Evolutionary conservation across 2,797 vertebrate species (phyloP), one percentile per base, ranked within the genome.

Genomic region (Chiropotes sagulatus): DNA sequence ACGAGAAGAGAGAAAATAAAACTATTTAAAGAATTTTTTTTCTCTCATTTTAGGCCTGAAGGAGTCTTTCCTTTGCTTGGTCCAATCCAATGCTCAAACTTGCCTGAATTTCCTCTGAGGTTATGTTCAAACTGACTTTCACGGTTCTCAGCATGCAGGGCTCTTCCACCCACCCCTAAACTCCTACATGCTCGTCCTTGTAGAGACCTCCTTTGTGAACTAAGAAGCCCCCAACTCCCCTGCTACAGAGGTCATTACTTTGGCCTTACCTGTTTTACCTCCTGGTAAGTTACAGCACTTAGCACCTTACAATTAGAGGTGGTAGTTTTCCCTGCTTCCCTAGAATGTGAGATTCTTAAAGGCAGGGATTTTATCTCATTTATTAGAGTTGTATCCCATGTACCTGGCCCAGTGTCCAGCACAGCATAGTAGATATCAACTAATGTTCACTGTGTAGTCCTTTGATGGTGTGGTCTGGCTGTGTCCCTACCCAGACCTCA

Each of bases 1-100:
- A 64, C 72, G 19, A 58, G 92, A 90, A 52, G 94, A 48, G 7
- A 52, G 88, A 41, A 64, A 93, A 78, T 8, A 7, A 76, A 95
- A 96, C 41, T 88, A 96, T 75, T 54, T 82, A 24, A 88, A 88
- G 67, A 92, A 88, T 75, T 50, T 78, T 84, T 84, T 48, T 76
- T 46, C 57, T 48, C 24, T 41, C n/a, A 15, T 54, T 75, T 67
- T 33, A 50, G 58, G 41, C 80, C 83, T 75, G n/a, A 78, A 72
- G 83, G 33, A 30, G 14, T 28, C 83, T 57, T 75, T 88, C 14
- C 54, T 75, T 61, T 90, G 14, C 64, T 58, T 20, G 15, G 44
- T 78, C 36, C 44, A 28, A 70, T n/a, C 58, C 36, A 50, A 1
- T 50, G 89, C 50, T 86, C 76, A 12, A 52, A 78, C 94, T 78